These are phyloP conservation scores for Lucilia sericata DNA, from an alignment of 1,140 invertebrate genomes.

Conservation along the genomic window DNA sequence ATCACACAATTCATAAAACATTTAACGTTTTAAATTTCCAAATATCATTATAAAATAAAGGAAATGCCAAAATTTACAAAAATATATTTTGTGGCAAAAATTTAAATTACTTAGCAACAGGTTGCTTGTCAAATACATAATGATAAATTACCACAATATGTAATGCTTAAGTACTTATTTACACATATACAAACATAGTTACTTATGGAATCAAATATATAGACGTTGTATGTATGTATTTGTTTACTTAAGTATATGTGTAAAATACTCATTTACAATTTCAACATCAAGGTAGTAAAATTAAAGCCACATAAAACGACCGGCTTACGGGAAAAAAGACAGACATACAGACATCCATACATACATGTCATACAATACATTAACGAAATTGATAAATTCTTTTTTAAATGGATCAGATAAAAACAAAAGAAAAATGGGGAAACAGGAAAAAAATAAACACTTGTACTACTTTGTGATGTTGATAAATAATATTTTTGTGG, in stretches of 20 bases:
- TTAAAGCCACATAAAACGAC: not conserved
- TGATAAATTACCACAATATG: conserved; percentile 16
- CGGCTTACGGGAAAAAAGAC: not conserved
- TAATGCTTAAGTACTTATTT: not conserved
- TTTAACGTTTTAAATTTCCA: too few species aligned
- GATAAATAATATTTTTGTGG: too few species aligned
- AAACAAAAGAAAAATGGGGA: not conserved
- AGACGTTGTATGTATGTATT: not conserved
- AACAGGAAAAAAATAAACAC: not conserved
- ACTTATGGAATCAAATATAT: too few species aligned
- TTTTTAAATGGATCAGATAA: not conserved
- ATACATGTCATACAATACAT: not conserved
- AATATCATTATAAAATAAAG: too few species aligned
- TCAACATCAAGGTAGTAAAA: not conserved
- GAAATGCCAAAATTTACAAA: too few species aligned
- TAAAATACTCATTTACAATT: not conserved
- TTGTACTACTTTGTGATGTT: not conserved
- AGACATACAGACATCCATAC: not conserved
- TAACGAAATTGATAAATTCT: conserved; percentile 1
- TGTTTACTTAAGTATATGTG: not conserved
- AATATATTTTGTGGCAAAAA: not conserved
- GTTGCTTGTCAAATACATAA: not conserved
- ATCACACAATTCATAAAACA: too few species aligned
- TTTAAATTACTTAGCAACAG: not conserved
- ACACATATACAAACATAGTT: too few species aligned